Conservation (phyloP, 2,888 invertebrate genomes). For the Villa cingulata region DNA sequence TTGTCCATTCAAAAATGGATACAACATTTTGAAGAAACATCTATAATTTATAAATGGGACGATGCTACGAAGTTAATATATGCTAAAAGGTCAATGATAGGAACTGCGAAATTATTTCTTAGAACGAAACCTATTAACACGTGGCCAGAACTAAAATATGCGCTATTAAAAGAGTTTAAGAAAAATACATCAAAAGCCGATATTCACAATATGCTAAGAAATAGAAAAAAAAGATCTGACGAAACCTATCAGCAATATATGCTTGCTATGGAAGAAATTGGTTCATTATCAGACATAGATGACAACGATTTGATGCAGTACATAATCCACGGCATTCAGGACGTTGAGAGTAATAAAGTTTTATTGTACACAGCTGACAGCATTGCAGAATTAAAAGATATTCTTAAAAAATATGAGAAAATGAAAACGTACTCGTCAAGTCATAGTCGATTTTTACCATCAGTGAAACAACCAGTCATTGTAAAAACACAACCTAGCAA, state of each 20-base stretch:
- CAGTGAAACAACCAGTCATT: too few relatives aligned
- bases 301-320: not conserved
- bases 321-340: constrained; percentile 3
- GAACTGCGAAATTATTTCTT: constrained; percentile 1
- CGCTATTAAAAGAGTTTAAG: not conserved
- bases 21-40: not conserved
- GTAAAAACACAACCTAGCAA: too few relatives aligned
- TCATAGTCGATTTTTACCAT: not conserved
- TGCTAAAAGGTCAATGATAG: too few relatives aligned
- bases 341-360: not conserved
- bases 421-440: not conserved
- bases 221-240: constrained; percentile 2
- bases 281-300: not conserved
- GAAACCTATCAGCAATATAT: constrained; percentile 5
- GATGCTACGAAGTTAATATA: too few relatives aligned
- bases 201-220: constrained; percentile 1
- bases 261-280: not conserved
- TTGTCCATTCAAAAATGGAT: not conserved
- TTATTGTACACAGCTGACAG: constrained; percentile 1
- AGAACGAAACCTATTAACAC: not conserved
- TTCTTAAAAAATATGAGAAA: too few relatives aligned
- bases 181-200: not conserved
- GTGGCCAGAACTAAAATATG: too few relatives aligned
- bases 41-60: not conserved
- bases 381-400: too few relatives aligned